Conservation (phyloP, 1,140 invertebrate genomes). For the Leptinotarsa lineolata region DNA sequence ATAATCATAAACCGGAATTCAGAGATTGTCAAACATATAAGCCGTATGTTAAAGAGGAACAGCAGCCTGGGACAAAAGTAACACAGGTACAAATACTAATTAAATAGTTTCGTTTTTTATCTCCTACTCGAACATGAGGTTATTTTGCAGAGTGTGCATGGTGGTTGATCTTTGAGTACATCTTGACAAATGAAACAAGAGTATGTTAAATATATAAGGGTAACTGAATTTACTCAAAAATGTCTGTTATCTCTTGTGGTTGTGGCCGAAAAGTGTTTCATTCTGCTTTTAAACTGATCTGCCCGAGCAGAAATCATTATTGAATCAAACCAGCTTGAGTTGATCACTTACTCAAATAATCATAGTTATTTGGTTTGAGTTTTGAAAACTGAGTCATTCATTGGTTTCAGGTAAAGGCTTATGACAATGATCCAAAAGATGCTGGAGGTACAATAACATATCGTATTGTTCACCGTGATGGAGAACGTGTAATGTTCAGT, state of each 20-base stretch:
- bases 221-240: too few relatives aligned
- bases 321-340: background rate
- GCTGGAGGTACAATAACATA: slow-evolving; percentile 80
- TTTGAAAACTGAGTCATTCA: background rate
- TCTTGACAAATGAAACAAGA: background rate
- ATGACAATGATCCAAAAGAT: slow-evolving; percentile 68
- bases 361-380: background rate
- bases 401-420: slow-evolving; percentile 57
- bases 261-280: too few relatives aligned
- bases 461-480: slow-evolving; percentile 71
- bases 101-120: background rate
- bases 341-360: background rate
- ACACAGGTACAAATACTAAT: slow-evolving; percentile 60
- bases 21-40: slow-evolving; percentile 71
- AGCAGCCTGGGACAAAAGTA: slow-evolving; percentile 64
- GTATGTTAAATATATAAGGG: too few relatives aligned
- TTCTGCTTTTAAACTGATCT: background rate
- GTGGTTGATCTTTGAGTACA: background rate
- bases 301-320: background rate
- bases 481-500: slow-evolving; percentile 74
- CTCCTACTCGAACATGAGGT: background rate
- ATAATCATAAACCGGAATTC: slow-evolving; percentile 68
- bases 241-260: too few relatives aligned
- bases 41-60: slow-evolving; percentile 71
- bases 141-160: background rate